Evolutionary conservation across 37 sponge, comb jelly and placozoan genomes (phyloP), one percentile per base, ranked within the genome.

Genomic region (Ephydatia muelleri): DNA sequence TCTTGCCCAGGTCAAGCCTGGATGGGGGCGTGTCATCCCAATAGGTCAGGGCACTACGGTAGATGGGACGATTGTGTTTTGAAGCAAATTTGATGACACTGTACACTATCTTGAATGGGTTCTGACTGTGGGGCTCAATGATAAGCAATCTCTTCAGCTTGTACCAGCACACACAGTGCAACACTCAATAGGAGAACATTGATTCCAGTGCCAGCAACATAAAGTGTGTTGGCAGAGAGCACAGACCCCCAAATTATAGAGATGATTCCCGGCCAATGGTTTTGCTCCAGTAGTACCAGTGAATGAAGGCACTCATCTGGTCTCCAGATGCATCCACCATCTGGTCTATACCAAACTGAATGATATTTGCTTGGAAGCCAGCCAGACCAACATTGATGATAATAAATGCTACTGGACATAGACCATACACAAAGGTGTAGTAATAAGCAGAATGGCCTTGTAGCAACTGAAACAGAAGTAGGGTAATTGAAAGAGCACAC

Each of bases 301-400:
- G 85, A 29, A 85, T 69, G 77, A 90, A 80, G 28, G 85, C 65
- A 65, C 84, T 89, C 33, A 65, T 49, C 31, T 89, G 65, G 22
- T 90, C 85, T 34, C 70, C 36, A 22, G 90, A 85, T 21, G 64
- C 81, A 76, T 90, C 82, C 16, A 67, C 68, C 84, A 90, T 83
- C 40, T 90, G 90, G 49, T 90, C 85, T 21, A 90, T 38, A 2
- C 85, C 90, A 81, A 90, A 90, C 47, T 79, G 90, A n/a, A 85
- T 80, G 8, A 90, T 30, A 31, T 90, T 84, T 1, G 74, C 70
- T 6, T 85, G 81, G 40, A 81, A 84, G 22, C 85, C 90, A 26
- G 90, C 90, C 22, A 84, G 80, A 2, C 80, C 84, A 21, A 89
- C 68, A 72, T 83, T 84, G 33, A 84, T 8, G 47, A 84, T 38